Evolutionary conservation across 2,113 vertebrate species (phyloP).

Genomic region (Pongo pygmaeus): DNA sequence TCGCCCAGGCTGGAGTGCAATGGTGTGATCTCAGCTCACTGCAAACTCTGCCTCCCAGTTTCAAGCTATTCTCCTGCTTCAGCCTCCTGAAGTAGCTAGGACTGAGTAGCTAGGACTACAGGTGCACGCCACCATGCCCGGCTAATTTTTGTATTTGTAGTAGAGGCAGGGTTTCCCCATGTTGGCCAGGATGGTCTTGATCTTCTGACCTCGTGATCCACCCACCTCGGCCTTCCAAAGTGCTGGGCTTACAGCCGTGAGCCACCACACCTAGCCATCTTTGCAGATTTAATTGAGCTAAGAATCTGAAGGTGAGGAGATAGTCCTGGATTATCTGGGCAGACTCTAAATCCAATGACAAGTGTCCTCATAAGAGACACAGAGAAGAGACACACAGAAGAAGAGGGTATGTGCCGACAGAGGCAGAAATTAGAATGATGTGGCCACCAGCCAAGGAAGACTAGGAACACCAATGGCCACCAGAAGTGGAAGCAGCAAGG

Average conservation of each 20-base stretch:
- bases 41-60: too few relatives aligned
- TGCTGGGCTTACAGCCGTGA: too few relatives aligned
- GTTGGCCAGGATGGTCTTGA: too few relatives aligned
- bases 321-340: background rate
- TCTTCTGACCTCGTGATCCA: too few relatives aligned
- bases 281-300: background rate
- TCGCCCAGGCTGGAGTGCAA: too few relatives aligned
- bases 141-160: too few relatives aligned
- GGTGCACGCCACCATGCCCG: too few relatives aligned
- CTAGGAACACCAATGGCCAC: accelerated
- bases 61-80: too few relatives aligned
- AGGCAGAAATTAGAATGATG: background rate
- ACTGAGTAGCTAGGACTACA: too few relatives aligned
- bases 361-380: background rate
- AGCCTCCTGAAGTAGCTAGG: too few relatives aligned
- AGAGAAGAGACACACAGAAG: background rate
- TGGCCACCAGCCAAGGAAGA: background rate
- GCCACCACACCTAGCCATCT: background rate
- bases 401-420: background rate
- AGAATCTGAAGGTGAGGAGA: background rate
- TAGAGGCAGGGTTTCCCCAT: too few relatives aligned
- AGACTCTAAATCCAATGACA: background rate
- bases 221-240: accelerated
- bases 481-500: background rate
- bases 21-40: too few relatives aligned